These are phyloP conservation scores for Seira musarum DNA, from an alignment of 2,888 invertebrate species.

Conservation along the genomic window DNA sequence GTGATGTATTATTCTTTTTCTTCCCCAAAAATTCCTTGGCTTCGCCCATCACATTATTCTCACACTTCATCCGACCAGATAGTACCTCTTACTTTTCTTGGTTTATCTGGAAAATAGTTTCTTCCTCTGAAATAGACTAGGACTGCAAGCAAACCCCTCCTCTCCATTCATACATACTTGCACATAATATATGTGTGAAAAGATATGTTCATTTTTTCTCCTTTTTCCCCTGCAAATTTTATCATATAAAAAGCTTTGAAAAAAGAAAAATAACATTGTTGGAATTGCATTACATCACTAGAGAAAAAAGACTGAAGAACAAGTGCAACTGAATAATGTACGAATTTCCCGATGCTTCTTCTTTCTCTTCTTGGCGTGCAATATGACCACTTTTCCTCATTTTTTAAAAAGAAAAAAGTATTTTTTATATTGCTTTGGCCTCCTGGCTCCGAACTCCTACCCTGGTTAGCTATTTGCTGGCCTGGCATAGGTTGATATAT, in stretches of 20 bases:
- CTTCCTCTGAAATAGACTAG: constrained; percentile 11
- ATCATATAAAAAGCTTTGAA: constrained; percentile 28
- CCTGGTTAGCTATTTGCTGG: constrained; percentile 7
- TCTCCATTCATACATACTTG: too few relatives aligned
- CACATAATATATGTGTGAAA: too few relatives aligned
- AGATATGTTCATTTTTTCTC: constrained; percentile 38
- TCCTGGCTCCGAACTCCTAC: constrained; percentile 36
- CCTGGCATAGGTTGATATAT: constrained; percentile 45
- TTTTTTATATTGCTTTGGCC: constrained; percentile 3
- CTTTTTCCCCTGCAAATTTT: constrained; percentile 27
- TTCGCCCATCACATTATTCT: constrained; percentile 55
- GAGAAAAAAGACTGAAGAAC: constrained; percentile 20
- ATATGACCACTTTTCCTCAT: constrained; percentile 39
- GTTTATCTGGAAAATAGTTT: constrained; percentile 15
- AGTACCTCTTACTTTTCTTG: background rate
- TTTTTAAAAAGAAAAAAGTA: constrained; percentile 5
- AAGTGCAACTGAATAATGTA: constrained; percentile 11
- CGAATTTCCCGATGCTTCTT: constrained; percentile 38
- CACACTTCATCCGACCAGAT: too few relatives aligned
- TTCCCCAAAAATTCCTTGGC: constrained; percentile 9
- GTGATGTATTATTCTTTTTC: constrained; percentile 30
- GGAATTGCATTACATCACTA: constrained; percentile 45
- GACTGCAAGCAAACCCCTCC: background rate
- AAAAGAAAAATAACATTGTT: constrained; percentile 38
- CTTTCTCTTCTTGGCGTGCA: constrained; percentile 40